Base-by-base conservation (phyloP, 1,140 invertebrate species). In the Oncopeltus fasciatus region DNA sequence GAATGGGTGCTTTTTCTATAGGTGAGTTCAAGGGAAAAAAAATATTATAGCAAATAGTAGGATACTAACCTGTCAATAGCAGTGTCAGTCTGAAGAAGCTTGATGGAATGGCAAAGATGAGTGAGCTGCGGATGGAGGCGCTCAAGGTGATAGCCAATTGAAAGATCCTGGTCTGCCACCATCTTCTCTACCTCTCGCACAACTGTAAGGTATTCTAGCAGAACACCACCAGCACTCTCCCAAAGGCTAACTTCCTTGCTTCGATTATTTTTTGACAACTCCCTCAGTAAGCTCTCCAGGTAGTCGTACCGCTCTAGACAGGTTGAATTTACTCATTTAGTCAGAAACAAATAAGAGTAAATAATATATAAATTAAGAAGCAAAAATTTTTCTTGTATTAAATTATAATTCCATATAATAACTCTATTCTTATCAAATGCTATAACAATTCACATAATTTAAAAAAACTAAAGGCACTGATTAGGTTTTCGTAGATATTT, bases 301-400 rank as follows among this genome's bases (percentile, higher is more conserved):
- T 84, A 83, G 1, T 81, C 76, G 67, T 82, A 76, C 67, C 85
- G 81, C 68, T 85, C 86, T 86, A 71, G n/a, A n/a, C n/a, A n/a
- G n/a, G n/a, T n/a, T n/a, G n/a, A n/a, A n/a, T n/a, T n/a, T n/a
- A n/a, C n/a, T n/a, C n/a, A n/a, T n/a, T n/a, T n/a, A n/a, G n/a
- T n/a, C n/a, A n/a, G n/a, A n/a, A n/a, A n/a, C n/a, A n/a, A n/a
- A n/a, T n/a, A n/a, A n/a, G n/a, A n/a, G n/a, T n/a, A n/a, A n/a
- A n/a, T n/a, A n/a, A n/a, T n/a, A n/a, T n/a, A n/a, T n/a, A n/a
- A n/a, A n/a, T n/a, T n/a, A n/a, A n/a, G n/a, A n/a, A n/a, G n/a
- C n/a, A n/a, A n/a, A n/a, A n/a, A n/a, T n/a, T n/a, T n/a, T n/a
- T n/a, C n/a, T n/a, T n/a, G n/a, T n/a, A n/a, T n/a, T n/a, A n/a